These are phyloP conservation scores for Anguilla japonica DNA, from an alignment of 2,113 vertebrate species.

Conservation along the genomic window DNA sequence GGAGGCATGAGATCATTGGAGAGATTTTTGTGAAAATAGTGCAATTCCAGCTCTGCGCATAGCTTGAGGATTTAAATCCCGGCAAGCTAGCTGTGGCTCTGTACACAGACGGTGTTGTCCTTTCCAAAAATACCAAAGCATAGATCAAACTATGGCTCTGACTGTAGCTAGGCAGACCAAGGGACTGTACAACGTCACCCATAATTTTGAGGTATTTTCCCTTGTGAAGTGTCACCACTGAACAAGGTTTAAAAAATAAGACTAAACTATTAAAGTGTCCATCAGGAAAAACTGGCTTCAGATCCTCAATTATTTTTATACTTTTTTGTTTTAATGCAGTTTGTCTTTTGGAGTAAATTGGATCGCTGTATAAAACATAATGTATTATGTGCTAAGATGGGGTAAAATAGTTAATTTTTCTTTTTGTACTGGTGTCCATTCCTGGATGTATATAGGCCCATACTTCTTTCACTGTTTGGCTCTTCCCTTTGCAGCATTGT, in stretches of 20 bases:
- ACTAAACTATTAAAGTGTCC: background rate
- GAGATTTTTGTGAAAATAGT: too few relatives aligned
- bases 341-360: constrained; percentile 7
- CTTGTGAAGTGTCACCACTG: background rate
- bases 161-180: too few relatives aligned
- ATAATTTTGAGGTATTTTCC: background rate
- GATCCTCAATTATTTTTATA: background rate
- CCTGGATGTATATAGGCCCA: background rate
- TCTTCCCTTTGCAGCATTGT: too few relatives aligned
- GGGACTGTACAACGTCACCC: too few relatives aligned
- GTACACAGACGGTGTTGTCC: too few relatives aligned
- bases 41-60: too few relatives aligned
- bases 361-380: constrained; percentile 5
- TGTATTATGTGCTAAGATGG: background rate
- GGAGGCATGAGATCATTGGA: too few relatives aligned
- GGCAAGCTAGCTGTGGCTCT: too few relatives aligned
- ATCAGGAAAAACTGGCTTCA: background rate
- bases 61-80: too few relatives aligned
- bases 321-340: background rate
- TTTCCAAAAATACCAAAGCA: too few relatives aligned
- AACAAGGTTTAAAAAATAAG: background rate
- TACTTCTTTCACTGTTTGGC: too few relatives aligned
- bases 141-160: too few relatives aligned
- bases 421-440: background rate
- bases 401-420: constrained; percentile 21